Conservation (phyloP, 2,888 invertebrate species). For the Pterostichus madidus region DNA sequence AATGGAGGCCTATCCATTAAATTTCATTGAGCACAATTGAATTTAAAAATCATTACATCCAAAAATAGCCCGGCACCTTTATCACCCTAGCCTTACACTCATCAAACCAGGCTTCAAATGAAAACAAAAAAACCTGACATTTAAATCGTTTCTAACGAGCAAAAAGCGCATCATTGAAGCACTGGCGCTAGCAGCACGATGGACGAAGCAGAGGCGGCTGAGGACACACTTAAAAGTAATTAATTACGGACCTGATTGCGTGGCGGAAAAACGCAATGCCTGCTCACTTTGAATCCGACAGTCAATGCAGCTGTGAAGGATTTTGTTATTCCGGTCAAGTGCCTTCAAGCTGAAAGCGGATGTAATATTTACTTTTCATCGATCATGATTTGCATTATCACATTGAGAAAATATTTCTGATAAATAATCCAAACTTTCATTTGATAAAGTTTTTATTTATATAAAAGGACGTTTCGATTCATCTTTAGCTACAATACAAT, state of each 20-base stretch:
- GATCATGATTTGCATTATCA: neutral
- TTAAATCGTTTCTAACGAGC: constrained; percentile 49
- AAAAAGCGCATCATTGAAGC: constrained; percentile 45
- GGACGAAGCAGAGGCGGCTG: neutral
- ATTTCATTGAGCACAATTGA: constrained; percentile 13
- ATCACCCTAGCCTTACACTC: constrained; percentile 1
- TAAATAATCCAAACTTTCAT: too few relatives aligned
- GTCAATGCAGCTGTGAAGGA: constrained; percentile 10
- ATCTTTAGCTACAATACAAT: too few relatives aligned
- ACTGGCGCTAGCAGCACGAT: neutral
- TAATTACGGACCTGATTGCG: constrained; percentile 60
- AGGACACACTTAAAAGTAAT: constrained; percentile 54
- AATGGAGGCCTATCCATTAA: neutral
- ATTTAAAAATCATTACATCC: constrained; percentile 4
- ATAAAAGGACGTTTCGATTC: too few relatives aligned
- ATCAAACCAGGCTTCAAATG: constrained; percentile 8
- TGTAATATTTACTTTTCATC: constrained; percentile 29
- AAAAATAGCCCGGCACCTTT: constrained; percentile 11
- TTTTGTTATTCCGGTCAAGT: constrained; percentile 48
- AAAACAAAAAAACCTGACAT: constrained; percentile 36
- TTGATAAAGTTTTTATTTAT: too few relatives aligned
- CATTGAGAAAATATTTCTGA: too few relatives aligned
- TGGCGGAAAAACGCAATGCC: constrained; percentile 23
- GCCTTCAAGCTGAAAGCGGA: constrained; percentile 7
- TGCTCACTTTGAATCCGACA: neutral